Evolutionary conservation across 2,888 invertebrate species (phyloP).

Genomic region (Griposia aprilina): DNA sequence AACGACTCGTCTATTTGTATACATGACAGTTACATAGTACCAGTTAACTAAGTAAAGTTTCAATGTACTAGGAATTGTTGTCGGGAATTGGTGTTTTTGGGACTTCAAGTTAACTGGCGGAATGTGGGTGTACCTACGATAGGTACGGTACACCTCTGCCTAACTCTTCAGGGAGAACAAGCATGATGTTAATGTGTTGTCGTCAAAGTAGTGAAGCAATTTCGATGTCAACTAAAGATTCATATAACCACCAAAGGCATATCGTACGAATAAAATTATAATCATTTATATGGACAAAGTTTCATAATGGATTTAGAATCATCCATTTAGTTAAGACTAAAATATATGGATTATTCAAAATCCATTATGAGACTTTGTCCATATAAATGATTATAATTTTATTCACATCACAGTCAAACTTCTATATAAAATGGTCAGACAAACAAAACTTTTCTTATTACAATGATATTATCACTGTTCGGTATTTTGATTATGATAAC

Average conservation of each 20-base stretch:
- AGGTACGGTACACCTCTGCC: background rate
- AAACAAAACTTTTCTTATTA: slow-evolving; percentile 26
- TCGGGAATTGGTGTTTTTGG: too few species aligned
- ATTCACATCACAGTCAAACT: background rate
- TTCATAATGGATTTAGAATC: too few species aligned
- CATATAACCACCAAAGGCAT: background rate
- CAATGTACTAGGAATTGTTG: too few species aligned
- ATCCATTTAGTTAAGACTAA: too few species aligned
- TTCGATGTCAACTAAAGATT: background rate
- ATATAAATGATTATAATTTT: background rate
- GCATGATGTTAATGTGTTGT: background rate
- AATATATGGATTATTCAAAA: too few species aligned
- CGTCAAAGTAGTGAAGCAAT: background rate
- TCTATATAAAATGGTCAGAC: background rate
- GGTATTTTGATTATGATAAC: background rate
- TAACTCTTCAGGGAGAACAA: background rate
- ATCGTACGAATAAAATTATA: too few species aligned
- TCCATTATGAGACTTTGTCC: background rate
- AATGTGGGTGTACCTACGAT: background rate
- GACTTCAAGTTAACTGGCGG: background rate
- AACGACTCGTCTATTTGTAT: background rate
- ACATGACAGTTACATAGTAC: background rate
- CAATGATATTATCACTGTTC: slow-evolving; percentile 12
- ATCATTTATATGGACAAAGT: too few species aligned
- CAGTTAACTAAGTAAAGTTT: background rate